phyloP scores from a whole-genome alignment of 2,797 vertebrate species.

The Gila robusta region DNA sequence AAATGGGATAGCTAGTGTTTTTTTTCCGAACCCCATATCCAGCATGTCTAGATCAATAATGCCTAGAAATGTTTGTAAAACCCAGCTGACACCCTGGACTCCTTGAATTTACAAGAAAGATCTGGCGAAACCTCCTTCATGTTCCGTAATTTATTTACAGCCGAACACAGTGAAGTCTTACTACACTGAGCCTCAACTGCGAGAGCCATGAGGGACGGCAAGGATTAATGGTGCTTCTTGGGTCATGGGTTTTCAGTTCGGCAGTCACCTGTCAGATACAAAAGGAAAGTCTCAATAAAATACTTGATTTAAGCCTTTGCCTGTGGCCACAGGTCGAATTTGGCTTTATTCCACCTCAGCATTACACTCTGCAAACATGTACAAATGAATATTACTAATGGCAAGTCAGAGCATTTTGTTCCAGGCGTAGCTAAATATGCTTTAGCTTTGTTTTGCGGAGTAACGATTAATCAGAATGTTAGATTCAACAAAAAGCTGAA shows the following conservation, averaged over 20 bases:
- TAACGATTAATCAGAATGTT: conserved; percentile 11
- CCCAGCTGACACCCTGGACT: conserved; percentile 60
- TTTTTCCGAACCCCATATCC: conserved; percentile 27
- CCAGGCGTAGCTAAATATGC: neutral
- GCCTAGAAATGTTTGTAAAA: conserved; percentile 65
- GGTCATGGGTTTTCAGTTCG: conserved; percentile 69
- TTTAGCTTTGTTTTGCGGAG: conserved; percentile 8
- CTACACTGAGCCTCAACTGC: conserved; percentile 70
- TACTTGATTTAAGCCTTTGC: conserved; percentile 74
- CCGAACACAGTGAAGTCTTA: conserved; percentile 75
- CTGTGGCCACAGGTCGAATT: conserved; percentile 66
- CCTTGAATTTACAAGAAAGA: conserved; percentile 64
- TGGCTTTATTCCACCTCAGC: conserved; percentile 25
- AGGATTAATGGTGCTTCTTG: conserved; percentile 73
- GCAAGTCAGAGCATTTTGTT: conserved; percentile 18
- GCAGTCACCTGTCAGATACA: conserved; percentile 73
- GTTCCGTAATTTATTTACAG: conserved; percentile 74
- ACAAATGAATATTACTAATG: conserved; percentile 13
- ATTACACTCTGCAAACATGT: conserved; percentile 22
- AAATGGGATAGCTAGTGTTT: conserved; percentile 42
- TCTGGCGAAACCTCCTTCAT: conserved; percentile 66
- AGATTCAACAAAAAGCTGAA: conserved; percentile 6
- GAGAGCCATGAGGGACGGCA: conserved; percentile 67
- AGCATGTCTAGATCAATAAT: conserved; percentile 69
- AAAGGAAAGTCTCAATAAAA: conserved; percentile 81